Conservation (phyloP, 1,140 invertebrate genomes). For the Caenorhabditis brenneri region DNA sequence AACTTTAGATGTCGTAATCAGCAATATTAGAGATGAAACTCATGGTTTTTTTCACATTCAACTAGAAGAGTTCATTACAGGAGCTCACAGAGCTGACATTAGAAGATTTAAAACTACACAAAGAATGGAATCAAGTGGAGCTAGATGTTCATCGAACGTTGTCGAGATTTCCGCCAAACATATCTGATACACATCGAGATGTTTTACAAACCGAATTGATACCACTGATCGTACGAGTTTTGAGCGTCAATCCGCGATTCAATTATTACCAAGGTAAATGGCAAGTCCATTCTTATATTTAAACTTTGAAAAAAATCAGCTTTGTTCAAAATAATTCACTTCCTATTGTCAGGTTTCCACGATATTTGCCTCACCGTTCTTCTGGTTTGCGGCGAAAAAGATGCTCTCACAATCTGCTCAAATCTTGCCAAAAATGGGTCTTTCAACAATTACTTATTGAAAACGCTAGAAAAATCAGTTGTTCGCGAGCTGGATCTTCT, state of each 20-base stretch:
- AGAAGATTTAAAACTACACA: constrained; percentile 79
- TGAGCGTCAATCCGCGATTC: constrained; percentile 83
- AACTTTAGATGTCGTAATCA: too few relatives aligned
- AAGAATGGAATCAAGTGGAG: constrained; percentile 88
- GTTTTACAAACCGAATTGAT: constrained; percentile 83
- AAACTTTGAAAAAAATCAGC: too few relatives aligned
- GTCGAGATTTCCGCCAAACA: constrained; percentile 75
- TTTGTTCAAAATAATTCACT: too few relatives aligned
- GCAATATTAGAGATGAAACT: constrained; percentile 55
- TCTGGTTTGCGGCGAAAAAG: constrained; percentile 78
- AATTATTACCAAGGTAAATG: constrained; percentile 94
- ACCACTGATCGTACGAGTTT: constrained; percentile 84
- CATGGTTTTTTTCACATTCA: constrained; percentile 68
- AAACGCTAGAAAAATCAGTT: constrained; percentile 64
- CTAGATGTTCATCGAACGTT: constrained; percentile 82
- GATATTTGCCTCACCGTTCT: constrained; percentile 95
- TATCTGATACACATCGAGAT: constrained; percentile 80
- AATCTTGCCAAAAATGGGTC: constrained; percentile 49
- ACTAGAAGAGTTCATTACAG: constrained; percentile 51
- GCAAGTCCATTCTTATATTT: too few relatives aligned
- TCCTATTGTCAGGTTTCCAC: too few relatives aligned
- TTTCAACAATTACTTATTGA: constrained; percentile 64
- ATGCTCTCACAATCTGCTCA: constrained; percentile 58
- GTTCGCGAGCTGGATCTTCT: constrained; percentile 63
- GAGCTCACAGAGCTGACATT: constrained; percentile 55